Percentiles rank a stretch among this genome's conserved stretches.
These are phyloP conservation scores for Eristalis pertinax DNA, from an alignment of 2,888 invertebrate genomes.

Conservation along the genomic window DNA sequence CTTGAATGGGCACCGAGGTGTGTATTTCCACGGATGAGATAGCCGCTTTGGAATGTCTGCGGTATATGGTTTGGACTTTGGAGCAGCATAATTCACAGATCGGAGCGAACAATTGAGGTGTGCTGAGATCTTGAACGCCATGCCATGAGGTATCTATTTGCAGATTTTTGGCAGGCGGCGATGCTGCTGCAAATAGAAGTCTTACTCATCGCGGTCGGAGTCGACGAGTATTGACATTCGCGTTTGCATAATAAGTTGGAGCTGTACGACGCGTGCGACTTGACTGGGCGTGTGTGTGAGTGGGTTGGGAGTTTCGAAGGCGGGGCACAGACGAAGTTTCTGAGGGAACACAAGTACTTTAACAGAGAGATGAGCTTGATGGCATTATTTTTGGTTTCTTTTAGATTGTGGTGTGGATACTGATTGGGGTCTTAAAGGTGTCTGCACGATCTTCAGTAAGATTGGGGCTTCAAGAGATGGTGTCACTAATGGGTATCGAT, in stretches of 20 bases:
- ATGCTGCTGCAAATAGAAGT: not conserved
- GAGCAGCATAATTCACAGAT: not conserved
- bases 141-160: not conserved
- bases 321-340: no score
- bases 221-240: not conserved
- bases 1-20: not conserved
- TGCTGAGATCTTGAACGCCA: not conserved
- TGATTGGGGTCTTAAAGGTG: no score
- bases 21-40: constrained; percentile 23
- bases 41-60: not conserved
- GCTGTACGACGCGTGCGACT: not conserved
- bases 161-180: not conserved
- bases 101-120: not conserved
- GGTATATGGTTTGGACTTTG: not conserved
- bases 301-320: not conserved
- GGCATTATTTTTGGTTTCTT: no score
- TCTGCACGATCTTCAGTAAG: no score
- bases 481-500: no score
- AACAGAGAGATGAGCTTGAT: no score
- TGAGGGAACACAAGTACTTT: no score
- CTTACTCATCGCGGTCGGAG: not conserved
- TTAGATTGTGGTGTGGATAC: no score
- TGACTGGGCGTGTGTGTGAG: not conserved
- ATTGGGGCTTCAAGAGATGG: no score
- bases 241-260: not conserved